Evolutionary conservation across 2,797 vertebrate genomes (phyloP).

Genomic region (Danio tinwini): DNA sequence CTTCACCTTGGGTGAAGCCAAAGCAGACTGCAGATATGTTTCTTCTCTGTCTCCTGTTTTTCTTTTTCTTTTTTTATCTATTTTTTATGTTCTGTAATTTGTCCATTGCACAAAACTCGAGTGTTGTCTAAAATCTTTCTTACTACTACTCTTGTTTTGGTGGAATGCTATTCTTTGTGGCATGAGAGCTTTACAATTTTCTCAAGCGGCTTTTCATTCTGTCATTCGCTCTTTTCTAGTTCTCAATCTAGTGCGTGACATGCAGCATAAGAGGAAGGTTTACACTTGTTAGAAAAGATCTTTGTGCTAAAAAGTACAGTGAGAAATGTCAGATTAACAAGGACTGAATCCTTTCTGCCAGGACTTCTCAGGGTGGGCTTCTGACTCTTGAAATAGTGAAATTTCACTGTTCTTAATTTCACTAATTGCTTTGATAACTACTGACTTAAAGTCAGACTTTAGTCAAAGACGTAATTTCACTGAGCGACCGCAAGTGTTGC

Average conservation of each 20-base stretch:
- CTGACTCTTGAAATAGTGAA: constrained; percentile 27
- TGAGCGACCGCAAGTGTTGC: constrained; percentile 29
- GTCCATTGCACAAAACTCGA: constrained; percentile 72
- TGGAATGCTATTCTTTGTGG: constrained; percentile 49
- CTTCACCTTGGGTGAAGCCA: constrained; percentile 81
- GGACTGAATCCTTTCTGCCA: constrained; percentile 7
- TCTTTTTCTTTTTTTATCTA: constrained; percentile 62
- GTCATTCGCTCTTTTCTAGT: constrained; percentile 26
- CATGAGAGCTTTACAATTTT: constrained; percentile 59
- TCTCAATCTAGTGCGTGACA: background rate
- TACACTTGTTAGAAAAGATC: constrained; percentile 24
- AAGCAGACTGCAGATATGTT: constrained; percentile 82
- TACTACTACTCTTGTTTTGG: constrained; percentile 46
- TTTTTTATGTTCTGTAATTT: constrained; percentile 69
- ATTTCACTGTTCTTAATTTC: constrained; percentile 28
- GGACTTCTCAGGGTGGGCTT: constrained; percentile 54
- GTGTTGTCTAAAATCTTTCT: constrained; percentile 63
- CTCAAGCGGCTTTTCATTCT: constrained; percentile 40
- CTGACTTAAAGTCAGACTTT: constrained; percentile 2
- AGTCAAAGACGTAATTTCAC: constrained; percentile 14
- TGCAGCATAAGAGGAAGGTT: constrained; percentile 21
- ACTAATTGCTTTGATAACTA: constrained; percentile 29
- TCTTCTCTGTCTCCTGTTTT: constrained; percentile 35
- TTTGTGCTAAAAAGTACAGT: constrained; percentile 2
- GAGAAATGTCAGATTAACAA: constrained; percentile 16